Evolutionary conservation across 1,140 invertebrate genomes (phyloP).

Genomic region (Batillaria attramentaria): DNA sequence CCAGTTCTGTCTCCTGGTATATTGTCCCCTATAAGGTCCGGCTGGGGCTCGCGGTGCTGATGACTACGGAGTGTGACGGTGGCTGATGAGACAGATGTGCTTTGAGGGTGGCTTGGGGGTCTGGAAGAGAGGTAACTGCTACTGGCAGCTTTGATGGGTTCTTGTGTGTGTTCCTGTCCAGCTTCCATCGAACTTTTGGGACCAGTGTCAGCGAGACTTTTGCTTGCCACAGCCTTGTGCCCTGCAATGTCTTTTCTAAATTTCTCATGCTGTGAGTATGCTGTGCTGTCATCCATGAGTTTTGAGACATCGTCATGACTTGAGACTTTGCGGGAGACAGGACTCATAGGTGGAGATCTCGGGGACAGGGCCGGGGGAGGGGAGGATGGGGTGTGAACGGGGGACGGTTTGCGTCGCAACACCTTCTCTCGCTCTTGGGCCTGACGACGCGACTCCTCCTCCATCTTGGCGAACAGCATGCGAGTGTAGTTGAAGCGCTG

Average conservation of each 20-base stretch:
- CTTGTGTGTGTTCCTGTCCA: not conserved
- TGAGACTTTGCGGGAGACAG: constrained; percentile 14
- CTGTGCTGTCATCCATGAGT: not conserved
- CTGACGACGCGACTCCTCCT: constrained; percentile 68
- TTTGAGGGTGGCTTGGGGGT: constrained; percentile 1
- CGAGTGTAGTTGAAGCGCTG: constrained; percentile 90
- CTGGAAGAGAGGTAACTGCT: not conserved
- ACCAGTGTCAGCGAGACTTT: not conserved
- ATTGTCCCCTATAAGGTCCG: constrained; percentile 21
- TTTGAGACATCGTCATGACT: constrained; percentile 26
- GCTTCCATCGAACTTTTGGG: not conserved
- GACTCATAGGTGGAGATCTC: constrained; percentile 8
- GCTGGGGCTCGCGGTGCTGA: constrained; percentile 2
- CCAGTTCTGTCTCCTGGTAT: constrained; percentile 28
- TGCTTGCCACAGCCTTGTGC: not conserved
- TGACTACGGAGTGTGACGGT: not conserved
- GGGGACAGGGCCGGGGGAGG: constrained; percentile 50
- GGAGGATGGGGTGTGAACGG: constrained; percentile 35
- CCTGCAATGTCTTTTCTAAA: not conserved
- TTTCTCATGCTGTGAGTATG: not conserved
- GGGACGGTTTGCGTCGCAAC: constrained; percentile 72
- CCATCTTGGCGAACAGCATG: constrained; percentile 93
- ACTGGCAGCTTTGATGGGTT: not conserved
- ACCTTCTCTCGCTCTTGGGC: constrained; percentile 64
- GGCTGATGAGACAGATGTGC: constrained; percentile 8